Percentiles rank a stretch among this genome's conserved stretches.
These are phyloP conservation scores for human (Homo sapiens) DNA, from an alignment of 2,113 vertebrate genomes.

Conservation along the genomic window GRCh38 chr7:12749001-12749500, in stretches of 20 bases:
- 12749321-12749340: background rate
- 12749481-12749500: background rate
- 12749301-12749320: background rate
- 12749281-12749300: background rate
- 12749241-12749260: background rate
- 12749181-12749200: no score
- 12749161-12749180: background rate
- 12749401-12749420: background rate
- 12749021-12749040: background rate
- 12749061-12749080: background rate
- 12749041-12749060: background rate
- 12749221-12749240: background rate
- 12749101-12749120: slow-evolving; percentile 2
- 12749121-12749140: background rate
- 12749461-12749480: background rate
- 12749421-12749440: background rate
- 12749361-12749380: background rate
- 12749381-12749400: background rate
- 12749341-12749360: background rate
- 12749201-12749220: background rate
- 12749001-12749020: background rate
- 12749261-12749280: background rate
- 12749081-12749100: background rate
- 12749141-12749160: background rate
- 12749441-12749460: background rate